Percentiles rank a stretch among this genome's conserved stretches.
These are phyloP conservation scores for Nothocercus nigrocapillus DNA, from an alignment of 2,113 vertebrate species.

Conservation along the genomic window DNA sequence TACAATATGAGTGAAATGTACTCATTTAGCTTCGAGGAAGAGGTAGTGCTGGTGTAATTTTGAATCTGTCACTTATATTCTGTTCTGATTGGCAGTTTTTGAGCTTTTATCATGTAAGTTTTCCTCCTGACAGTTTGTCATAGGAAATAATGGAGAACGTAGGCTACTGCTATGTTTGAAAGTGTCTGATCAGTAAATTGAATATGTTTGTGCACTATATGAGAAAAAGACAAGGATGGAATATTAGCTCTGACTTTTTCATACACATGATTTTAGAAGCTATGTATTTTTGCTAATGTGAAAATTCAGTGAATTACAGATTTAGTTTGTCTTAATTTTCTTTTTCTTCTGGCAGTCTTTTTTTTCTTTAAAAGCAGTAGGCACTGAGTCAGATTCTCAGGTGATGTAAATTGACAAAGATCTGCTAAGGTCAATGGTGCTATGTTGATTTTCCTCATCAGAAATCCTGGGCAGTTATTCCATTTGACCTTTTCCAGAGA, in stretches of 20 bases:
- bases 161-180: not conserved
- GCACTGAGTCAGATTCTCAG: not conserved
- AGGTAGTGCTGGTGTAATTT: slow-evolving; percentile 40
- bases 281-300: not conserved
- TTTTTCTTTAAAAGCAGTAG: not conserved
- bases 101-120: slow-evolving; percentile 17
- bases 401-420: not conserved
- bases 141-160: not conserved
- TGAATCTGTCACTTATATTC: slow-evolving; percentile 52
- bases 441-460: not conserved
- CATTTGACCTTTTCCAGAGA: not conserved
- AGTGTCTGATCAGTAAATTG: not conserved
- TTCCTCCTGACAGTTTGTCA: slow-evolving; percentile 29
- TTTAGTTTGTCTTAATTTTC: not conserved
- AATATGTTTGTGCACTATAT: not conserved
- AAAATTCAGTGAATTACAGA: not conserved
- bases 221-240: not conserved
- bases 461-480: not conserved
- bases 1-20: slow-evolving; percentile 34
- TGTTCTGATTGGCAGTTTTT: slow-evolving; percentile 35
- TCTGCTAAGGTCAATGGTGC: not conserved
- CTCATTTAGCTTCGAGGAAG: slow-evolving; percentile 29
- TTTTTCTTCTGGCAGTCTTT: not conserved
- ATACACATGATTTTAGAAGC: not conserved
- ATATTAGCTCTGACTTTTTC: not conserved